Percentiles rank a stretch among this genome's conserved stretches.
These are phyloP conservation scores for Hyles lineata DNA, from an alignment of 2,888 invertebrate species.

Conservation along the genomic window DNA sequence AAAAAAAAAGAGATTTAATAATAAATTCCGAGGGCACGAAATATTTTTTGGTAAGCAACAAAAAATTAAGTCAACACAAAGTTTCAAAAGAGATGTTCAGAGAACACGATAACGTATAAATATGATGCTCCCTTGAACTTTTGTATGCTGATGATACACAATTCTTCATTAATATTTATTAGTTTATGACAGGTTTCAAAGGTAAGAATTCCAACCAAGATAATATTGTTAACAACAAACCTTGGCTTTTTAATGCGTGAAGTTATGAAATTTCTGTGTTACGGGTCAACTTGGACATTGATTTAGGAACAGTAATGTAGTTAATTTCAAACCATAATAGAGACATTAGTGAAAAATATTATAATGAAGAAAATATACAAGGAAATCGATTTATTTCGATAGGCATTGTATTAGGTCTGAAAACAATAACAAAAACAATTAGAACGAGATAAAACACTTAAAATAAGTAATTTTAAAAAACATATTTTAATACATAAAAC, in stretches of 20 bases:
- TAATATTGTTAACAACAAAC: constrained; percentile 50
- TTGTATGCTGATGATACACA: constrained; percentile 47
- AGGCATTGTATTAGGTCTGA: no score
- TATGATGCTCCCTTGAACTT: constrained; percentile 56
- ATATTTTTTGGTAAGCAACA: no score
- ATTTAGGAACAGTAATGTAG: neutral
- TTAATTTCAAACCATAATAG: neutral
- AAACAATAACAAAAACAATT: no score
- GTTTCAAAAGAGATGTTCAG: neutral
- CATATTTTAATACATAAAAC: no score
- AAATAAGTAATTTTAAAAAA: no score
- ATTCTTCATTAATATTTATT: constrained; percentile 48
- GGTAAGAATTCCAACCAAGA: constrained; percentile 46
- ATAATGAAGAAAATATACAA: no score
- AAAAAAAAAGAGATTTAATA: no score
- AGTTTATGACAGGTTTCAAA: constrained; percentile 45
- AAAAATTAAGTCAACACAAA: neutral
- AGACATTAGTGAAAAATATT: neutral
- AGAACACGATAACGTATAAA: constrained; percentile 29
- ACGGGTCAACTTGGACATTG: constrained; percentile 34
- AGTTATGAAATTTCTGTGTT: constrained; percentile 52
- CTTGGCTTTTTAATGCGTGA: constrained; percentile 52
- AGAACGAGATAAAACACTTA: no score
- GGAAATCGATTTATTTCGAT: no score
- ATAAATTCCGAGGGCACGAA: no score